Evolutionary conservation across 2,113 vertebrate genomes (phyloP), one percentile per base, ranked within the genome.

Genomic region (Pungitius pungitius): DNA sequence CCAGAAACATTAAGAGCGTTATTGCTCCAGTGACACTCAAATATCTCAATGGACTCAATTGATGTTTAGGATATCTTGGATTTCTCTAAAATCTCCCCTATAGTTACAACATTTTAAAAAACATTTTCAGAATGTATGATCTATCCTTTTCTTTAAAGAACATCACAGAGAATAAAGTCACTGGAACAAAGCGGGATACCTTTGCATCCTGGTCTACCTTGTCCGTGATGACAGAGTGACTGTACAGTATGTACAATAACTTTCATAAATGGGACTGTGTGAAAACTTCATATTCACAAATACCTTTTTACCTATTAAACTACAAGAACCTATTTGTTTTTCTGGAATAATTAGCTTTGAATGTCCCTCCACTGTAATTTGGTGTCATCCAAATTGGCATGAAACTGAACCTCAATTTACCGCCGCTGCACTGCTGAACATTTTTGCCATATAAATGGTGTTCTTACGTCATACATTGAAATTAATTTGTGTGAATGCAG

Each of bases 311-410:
- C 52, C 65, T 74, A 59, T 76, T 80, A 67, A 81, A 40, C 73
- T 65, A 30, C 66, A 39, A 84, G 78, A 82, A 57, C 73, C 59
- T 58, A 40, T 90, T 73, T 45, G 75, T 89, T 88, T 78, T 87
- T 76, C 75, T 85, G 80, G 69, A 80, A 84, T 92, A 92, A 92
- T 90, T 90, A 87, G 84, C 75, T 89, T 83, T 88, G 84, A 92
- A 94, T 88, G 89, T 93, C 88, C 93, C 52, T 42, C 59, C 73
- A 65, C 56, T 61, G 42, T 84, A 77, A 90, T 90, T 85, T 77
- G 59, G 73, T 30, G 49, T 35, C 69, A 42, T 75, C 12, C 77
- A 61, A 51, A 87, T 69, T 56, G 17, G 33, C 26, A 62, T 59
- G 56, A 73, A 76, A 35, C 39, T 64, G 40, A 77, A 58, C 54